Evolutionary conservation across 2,888 invertebrate species (phyloP).

Genomic region (Apodemia mormo): DNA sequence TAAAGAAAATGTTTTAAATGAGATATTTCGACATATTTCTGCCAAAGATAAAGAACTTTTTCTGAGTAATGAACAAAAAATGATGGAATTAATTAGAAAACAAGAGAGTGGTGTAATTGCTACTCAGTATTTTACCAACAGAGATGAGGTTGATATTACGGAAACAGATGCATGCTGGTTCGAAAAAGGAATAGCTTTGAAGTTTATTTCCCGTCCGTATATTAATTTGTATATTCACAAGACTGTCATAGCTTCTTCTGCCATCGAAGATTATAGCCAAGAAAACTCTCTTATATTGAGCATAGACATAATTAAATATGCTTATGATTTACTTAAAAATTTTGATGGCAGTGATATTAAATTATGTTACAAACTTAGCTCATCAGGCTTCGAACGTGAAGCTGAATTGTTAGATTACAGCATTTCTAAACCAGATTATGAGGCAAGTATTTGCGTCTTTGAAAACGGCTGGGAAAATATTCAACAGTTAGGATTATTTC

Average conservation of each 20-base stretch:
- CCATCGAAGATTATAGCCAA: slow-evolving; percentile 34
- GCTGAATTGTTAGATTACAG: neutral
- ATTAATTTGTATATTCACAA: slow-evolving; percentile 37
- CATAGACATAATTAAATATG: slow-evolving; percentile 48
- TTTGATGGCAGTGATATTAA: slow-evolving; percentile 33
- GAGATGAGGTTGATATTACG: slow-evolving; percentile 26
- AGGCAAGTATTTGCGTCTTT: slow-evolving; percentile 5
- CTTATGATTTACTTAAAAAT: slow-evolving; percentile 48
- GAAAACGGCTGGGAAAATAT: slow-evolving; percentile 19
- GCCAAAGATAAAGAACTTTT: neutral
- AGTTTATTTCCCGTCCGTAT: slow-evolving; percentile 37
- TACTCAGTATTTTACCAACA: slow-evolving; percentile 28
- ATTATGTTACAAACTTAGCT: neutral
- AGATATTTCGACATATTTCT: neutral
- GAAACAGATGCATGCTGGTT: slow-evolving; percentile 43
- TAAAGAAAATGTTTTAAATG: neutral
- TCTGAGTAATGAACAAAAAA: neutral
- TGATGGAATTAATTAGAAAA: neutral
- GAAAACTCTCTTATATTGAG: slow-evolving; percentile 42
- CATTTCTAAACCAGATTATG: slow-evolving; percentile 41
- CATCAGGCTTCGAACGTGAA: neutral
- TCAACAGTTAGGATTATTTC: neutral
- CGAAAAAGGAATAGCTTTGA: slow-evolving; percentile 41
- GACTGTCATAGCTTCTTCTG: slow-evolving; percentile 32
- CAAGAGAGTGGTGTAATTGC: neutral